Base-by-base conservation (phyloP, 1,140 invertebrate genomes). In the Leptoteleia sp. region DNA sequence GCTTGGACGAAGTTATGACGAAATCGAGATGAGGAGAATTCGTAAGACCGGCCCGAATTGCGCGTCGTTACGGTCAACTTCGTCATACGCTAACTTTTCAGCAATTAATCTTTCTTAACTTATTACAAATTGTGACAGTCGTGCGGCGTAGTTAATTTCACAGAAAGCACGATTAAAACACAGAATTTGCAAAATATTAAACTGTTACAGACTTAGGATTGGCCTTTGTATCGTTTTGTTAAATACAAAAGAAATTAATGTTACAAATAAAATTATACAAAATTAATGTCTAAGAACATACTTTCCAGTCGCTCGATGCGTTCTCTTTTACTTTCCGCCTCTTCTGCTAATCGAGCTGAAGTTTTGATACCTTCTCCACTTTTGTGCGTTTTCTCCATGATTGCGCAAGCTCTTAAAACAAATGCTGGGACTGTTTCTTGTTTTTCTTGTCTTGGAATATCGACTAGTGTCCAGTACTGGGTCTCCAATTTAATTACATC, bases 401-500 rank as follows among this genome's bases (percentile, higher is more conserved):
- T 95, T 47, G 95, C 92, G 83, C 95, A 97, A 11, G 95, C 95
- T 45, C 96, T 91, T 48, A 97, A 91, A 1, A 98, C 96, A 87
- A 97, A 98, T 0, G 94, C 94, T 43, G 95, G 95, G 11, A 97
- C 95, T 0, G 95, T 96, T 89, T 97, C 96, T 80, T 96, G 95
- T 84, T 96, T 96, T 82, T 97, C 93, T 82, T 96, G 95, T 35
- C 94, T 93, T 9, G 96, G 96, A 52, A 97, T 95, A 83, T 97
- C 96, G 13, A 98, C 94, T 57, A 97, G 88, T 0, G 95, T 95
- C 96, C 96, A 97, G 89, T 97, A 97, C 85, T 97, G 95, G 1
- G 96, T 96, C 90, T 98, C 96, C 82, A 98, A 90, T 67, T 96
- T 93, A 73, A 97, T 96, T 7, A 98, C 96, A 82, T 97, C 95